Evolutionary conservation across 2,113 vertebrate genomes (phyloP), one percentile per base, ranked within the genome.

Genomic region (Calyptommatus sinebrachiatus): DNA sequence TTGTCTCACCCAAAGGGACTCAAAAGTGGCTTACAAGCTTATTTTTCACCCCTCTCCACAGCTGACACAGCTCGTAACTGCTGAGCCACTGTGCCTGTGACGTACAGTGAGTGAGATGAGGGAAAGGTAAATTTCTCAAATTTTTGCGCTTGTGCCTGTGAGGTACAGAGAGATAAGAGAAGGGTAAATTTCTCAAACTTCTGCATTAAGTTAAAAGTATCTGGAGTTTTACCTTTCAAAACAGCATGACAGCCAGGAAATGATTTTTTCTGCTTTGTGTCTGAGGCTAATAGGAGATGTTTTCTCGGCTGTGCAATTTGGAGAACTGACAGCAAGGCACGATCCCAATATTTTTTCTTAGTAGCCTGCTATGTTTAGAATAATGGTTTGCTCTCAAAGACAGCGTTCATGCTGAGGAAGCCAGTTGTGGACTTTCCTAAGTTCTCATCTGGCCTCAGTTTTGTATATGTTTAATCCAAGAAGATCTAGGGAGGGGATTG

Each of bases 211-310:
- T 60, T 26, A 61, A 26, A 62, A 73, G 26, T 31, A 31, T 0
- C 4, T 26, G 63, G 26, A 3, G 79, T 2, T 29, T 78, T 79
- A 0, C 0, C 80, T 60, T 5, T 11, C 26, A 73, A 18, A 41
- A 79, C 73, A 84, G 68, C 85, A 81, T 26, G 60, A 73, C 18
- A 1, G 1, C 4, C 21, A 80, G 45, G 5, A 82, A 71, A 48
- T 62, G 29, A 67, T 18, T 76, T 83, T 26, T 73, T 88, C 76
- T 4, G 45, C 46, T 24, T 31, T 35, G 78, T 80, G 48, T 14
- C 48, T 50, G 2, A 29, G 2, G 12, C 82, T 48, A 89, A 80
- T 57, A 84, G 70, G 84, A 71, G 75, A 84, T 77, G 45, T 2
- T n/a, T 83, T 86, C 75, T 84, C 45, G 71, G 24, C 31, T 57